phyloP scores from a whole-genome alignment of 2,797 vertebrate genomes.

The Uromys caudimaculatus region DNA sequence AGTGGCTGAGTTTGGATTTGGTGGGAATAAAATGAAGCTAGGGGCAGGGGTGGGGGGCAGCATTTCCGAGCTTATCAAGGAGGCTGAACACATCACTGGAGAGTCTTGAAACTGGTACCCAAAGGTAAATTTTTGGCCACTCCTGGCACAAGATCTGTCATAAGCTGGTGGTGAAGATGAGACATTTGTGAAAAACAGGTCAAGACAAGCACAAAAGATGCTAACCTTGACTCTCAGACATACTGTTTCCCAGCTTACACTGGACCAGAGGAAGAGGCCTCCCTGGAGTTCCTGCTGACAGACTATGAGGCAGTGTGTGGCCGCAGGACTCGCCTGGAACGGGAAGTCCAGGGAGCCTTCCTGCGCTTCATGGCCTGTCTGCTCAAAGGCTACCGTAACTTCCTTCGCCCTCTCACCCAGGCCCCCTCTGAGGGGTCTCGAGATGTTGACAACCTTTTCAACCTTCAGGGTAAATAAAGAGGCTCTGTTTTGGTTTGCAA shows the following conservation, averaged over 20 bases:
- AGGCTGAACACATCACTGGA: not conserved
- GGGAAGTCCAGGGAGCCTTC: constrained; percentile 95
- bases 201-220: not conserved
- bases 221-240: not conserved
- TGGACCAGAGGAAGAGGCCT: constrained; percentile 93
- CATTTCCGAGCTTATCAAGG: not conserved
- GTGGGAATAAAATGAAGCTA: not conserved
- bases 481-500: not conserved
- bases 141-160: not conserved
- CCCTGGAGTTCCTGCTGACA: constrained; percentile 94
- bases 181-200: not conserved
- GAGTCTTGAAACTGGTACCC: not conserved
- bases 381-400: constrained; percentile 93
- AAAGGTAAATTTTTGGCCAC: not conserved
- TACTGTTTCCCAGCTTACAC: constrained; percentile 90
- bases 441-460: constrained; percentile 94
- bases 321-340: constrained; percentile 94
- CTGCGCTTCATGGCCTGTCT: constrained; percentile 96
- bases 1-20: not conserved
- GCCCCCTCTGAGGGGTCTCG: constrained; percentile 92
- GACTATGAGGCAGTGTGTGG: constrained; percentile 94
- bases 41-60: not conserved
- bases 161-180: not conserved
- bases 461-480: constrained; percentile 92
- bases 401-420: constrained; percentile 94